Percentiles rank a stretch among this genome's conserved stretches.
These are phyloP conservation scores for Callipepla californica DNA, from an alignment of 2,113 vertebrate genomes.

Conservation along the genomic window DNA sequence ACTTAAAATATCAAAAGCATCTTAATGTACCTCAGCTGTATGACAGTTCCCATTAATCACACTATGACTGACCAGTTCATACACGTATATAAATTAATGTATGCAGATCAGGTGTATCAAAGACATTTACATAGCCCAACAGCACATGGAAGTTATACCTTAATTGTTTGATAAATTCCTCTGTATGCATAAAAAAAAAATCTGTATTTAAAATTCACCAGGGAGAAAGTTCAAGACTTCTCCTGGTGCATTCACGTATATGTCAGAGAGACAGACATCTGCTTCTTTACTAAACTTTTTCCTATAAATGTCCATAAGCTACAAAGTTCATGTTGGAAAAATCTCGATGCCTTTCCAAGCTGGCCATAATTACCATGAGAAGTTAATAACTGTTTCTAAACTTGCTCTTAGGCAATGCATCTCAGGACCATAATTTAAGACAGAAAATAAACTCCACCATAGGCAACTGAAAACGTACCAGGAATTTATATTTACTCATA, in stretches of 20 bases:
- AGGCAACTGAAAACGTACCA: background rate
- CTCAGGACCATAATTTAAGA: background rate
- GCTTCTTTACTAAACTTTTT: background rate
- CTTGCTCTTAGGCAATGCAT: background rate
- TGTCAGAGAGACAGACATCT: background rate
- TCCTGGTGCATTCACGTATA: fast-evolving
- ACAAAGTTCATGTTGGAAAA: background rate
- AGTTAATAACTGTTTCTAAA: background rate
- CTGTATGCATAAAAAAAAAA: background rate
- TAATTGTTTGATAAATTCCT: background rate
- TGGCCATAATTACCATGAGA: background rate
- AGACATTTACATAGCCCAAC: background rate
- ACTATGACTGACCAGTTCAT: background rate
- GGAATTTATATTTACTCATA: background rate
- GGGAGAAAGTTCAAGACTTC: background rate
- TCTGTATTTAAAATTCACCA: background rate
- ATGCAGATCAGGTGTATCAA: fast-evolving
- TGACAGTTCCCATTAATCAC: background rate
- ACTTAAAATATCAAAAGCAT: background rate
- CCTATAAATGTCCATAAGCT: background rate
- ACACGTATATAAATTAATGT: background rate
- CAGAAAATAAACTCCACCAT: background rate
- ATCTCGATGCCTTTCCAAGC: background rate
- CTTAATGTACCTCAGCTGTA: background rate
- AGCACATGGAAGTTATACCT: fast-evolving